phyloP scores from a whole-genome alignment of 2,888 invertebrate genomes.

The Unio delphinus region DNA sequence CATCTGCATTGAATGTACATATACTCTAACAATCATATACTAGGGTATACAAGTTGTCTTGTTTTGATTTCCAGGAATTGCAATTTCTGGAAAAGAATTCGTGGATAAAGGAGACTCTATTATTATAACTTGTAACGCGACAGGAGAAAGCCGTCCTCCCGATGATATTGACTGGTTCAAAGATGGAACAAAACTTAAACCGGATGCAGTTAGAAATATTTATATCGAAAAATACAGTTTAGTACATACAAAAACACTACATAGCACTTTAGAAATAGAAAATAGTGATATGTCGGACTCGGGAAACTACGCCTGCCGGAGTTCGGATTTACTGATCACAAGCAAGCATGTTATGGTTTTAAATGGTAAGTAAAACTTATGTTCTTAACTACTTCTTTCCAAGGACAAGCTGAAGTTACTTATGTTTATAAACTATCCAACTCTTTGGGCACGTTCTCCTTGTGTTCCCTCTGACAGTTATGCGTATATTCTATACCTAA shows the following conservation, averaged over 20 bases:
- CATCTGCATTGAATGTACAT: too few relatives aligned
- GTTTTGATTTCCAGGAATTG: conserved; percentile 24
- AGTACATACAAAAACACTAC: conserved; percentile 18
- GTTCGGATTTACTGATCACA: conserved; percentile 30
- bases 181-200: conserved; percentile 34
- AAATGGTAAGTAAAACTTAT: conserved; percentile 25
- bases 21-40: too few relatives aligned
- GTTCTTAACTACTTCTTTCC: too few relatives aligned
- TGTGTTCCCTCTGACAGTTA: too few relatives aligned
- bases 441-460: too few relatives aligned
- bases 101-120: conserved; percentile 35
- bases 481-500: too few relatives aligned
- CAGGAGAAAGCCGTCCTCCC: conserved; percentile 27
- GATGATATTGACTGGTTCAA: conserved; percentile 42
- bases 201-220: too few relatives aligned
- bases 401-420: too few relatives aligned
- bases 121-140: conserved; percentile 32
- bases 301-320: conserved; percentile 37
- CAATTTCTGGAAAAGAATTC: conserved; percentile 22
- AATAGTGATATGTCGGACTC: conserved; percentile 29
- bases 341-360: conserved; percentile 30
- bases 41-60: too few relatives aligned
- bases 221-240: too few relatives aligned
- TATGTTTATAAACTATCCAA: too few relatives aligned
- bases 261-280: conserved; percentile 33